Evolutionary conservation across 2,888 invertebrate species (phyloP).

Genomic region (Liodrosophila aerea): DNA sequence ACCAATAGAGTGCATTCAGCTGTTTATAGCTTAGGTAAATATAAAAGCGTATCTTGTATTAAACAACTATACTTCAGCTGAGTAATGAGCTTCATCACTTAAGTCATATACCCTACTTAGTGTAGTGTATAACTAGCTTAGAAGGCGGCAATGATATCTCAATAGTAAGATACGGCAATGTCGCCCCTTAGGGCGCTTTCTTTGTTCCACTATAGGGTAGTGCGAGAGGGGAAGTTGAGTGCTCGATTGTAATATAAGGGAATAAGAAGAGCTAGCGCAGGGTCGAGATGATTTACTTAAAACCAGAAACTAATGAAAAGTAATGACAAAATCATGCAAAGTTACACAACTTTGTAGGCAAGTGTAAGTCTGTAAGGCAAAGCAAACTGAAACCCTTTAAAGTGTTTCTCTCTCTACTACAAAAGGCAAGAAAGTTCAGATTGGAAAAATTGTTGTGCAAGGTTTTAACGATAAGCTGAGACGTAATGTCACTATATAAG

Average conservation of each 20-base stretch:
- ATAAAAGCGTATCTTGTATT: no score
- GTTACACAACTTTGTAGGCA: background rate
- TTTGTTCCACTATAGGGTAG: constrained; percentile 35
- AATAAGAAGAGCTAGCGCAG: constrained; percentile 9
- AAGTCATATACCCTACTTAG: no score
- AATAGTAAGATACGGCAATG: constrained; percentile 15
- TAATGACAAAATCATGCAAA: constrained; percentile 65
- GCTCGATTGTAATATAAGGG: background rate
- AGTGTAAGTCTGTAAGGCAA: constrained; percentile 8
- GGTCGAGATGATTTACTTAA: constrained; percentile 38
- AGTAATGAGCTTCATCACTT: no score
- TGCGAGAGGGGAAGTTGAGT: background rate
- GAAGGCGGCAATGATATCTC: constrained; percentile 32
- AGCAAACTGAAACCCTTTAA: background rate
- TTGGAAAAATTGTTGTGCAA: constrained; percentile 41
- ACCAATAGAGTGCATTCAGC: no score
- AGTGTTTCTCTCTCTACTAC: no score
- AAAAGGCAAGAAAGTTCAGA: constrained; percentile 11
- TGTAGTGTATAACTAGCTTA: constrained; percentile 32
- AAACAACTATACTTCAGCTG: no score
- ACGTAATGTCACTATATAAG: constrained; percentile 4
- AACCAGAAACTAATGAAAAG: constrained; percentile 44
- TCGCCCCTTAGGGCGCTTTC: constrained; percentile 35
- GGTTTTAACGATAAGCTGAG: constrained; percentile 51
- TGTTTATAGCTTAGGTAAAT: no score